A percentile compares a stretch with the other conserved stretches of the same genome.
Evolutionary conservation across 2,113 vertebrate species (phyloP).

Genomic region (Amazona guildingii): DNA sequence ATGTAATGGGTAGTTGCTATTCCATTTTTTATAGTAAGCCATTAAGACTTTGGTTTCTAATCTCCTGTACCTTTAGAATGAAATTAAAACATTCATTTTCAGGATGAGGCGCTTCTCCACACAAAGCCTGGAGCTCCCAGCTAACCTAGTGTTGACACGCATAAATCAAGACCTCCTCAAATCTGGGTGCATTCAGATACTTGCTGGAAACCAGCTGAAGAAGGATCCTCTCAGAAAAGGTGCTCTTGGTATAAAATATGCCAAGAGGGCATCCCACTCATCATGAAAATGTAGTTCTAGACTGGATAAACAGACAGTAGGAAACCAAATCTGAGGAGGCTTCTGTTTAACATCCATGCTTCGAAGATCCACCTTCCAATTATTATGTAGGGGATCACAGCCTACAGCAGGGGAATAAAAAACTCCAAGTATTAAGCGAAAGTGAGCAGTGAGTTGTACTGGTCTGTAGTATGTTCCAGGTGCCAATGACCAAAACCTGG

Average conservation of each 20-base stretch:
- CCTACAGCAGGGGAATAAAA: not conserved
- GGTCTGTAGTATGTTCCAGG: not conserved
- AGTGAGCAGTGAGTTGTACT: not conserved
- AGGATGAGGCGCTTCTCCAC: slow-evolving; percentile 13
- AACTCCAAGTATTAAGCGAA: not conserved
- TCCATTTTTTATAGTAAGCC: slow-evolving; percentile 59
- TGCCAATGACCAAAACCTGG: not conserved
- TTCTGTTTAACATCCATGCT: not conserved
- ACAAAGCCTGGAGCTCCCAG: not conserved
- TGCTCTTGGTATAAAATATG: not conserved
- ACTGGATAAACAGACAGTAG: not conserved
- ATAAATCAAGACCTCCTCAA: slow-evolving; percentile 33
- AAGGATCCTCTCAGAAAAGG: not conserved
- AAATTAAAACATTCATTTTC: slow-evolving; percentile 66
- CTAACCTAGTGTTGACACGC: not conserved
- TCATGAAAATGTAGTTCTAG: not conserved
- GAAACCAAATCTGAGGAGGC: not conserved
- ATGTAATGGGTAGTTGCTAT: slow-evolving; percentile 54
- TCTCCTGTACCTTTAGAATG: slow-evolving; percentile 48
- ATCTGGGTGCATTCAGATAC: not conserved
- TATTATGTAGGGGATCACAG: not conserved
- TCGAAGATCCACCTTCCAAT: not conserved
- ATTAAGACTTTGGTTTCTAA: slow-evolving; percentile 55
- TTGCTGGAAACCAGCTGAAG: not conserved
- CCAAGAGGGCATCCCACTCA: not conserved